phyloP scores from a whole-genome alignment of 2,797 vertebrate genomes.

The Tamandua tetradactyla region DNA sequence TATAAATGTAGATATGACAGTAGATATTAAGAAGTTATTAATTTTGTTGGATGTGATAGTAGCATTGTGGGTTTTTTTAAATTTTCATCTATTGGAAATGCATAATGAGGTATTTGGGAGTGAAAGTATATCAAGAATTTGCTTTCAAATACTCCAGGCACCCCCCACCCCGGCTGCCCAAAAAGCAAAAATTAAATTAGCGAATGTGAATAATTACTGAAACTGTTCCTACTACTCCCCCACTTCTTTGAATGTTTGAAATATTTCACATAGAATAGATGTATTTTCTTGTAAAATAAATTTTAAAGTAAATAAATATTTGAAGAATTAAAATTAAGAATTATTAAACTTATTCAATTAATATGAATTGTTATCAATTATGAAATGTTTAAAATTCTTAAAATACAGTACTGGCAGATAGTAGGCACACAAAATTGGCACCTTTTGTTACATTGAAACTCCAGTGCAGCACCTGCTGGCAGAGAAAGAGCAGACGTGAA shows the following conservation, averaged over 20 bases:
- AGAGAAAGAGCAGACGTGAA: background rate
- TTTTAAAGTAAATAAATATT: background rate
- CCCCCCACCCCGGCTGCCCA: no score
- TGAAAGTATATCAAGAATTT: conserved; percentile 18
- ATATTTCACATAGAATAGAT: background rate
- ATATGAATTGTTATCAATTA: background rate
- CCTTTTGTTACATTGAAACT: background rate
- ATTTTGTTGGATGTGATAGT: conserved; percentile 16
- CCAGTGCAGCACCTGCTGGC: background rate
- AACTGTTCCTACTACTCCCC: background rate
- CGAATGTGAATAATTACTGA: background rate
- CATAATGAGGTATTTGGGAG: background rate
- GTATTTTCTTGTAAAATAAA: background rate
- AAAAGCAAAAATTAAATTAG: conserved; percentile 24
- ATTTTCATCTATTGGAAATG: conserved; percentile 6
- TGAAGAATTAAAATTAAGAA: conserved; percentile 1
- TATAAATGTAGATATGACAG: background rate
- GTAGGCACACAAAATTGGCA: background rate
- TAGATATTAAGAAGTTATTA: background rate
- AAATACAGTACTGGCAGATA: background rate
- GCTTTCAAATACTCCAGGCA: conserved; percentile 5
- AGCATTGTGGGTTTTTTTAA: background rate
- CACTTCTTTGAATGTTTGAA: conserved; percentile 37
- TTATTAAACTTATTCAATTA: background rate
- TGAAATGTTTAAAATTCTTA: background rate